Evolutionary conservation across 2,797 vertebrate genomes (phyloP).

Genomic region (Cossypha dichroa): DNA sequence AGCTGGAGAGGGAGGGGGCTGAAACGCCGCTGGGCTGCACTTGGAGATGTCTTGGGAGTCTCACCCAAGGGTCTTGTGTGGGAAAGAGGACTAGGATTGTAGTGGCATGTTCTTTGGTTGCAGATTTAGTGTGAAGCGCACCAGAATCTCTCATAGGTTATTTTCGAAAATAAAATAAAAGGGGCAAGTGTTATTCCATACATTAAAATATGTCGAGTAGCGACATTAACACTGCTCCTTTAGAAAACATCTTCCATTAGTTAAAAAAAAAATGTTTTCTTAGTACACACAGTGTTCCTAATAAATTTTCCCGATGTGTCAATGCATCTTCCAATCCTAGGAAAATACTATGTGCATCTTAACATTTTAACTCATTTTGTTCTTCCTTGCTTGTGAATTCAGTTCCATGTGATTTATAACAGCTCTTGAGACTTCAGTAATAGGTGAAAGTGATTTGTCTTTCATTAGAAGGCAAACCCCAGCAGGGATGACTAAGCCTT

Average conservation of each 20-base stretch:
- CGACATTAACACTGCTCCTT: background rate
- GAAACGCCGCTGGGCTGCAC: background rate
- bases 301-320: background rate
- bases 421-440: background rate
- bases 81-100: background rate
- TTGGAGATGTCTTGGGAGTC: background rate
- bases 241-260: background rate
- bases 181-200: background rate
- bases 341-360: background rate
- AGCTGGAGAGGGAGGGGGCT: background rate
- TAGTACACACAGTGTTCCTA: background rate
- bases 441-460: slow-evolving; percentile 23
- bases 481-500: background rate
- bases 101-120: background rate
- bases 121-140: background rate
- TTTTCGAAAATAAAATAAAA: background rate
- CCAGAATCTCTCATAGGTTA: background rate
- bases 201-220: background rate
- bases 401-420: background rate
- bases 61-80: background rate
- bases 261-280: background rate
- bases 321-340: background rate
- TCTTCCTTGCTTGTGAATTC: background rate
- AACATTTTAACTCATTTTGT: background rate
- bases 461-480: background rate